These are phyloP conservation scores for Sceloporus tristichus DNA, from an alignment of 2,113 vertebrate genomes.

Conservation along the genomic window DNA sequence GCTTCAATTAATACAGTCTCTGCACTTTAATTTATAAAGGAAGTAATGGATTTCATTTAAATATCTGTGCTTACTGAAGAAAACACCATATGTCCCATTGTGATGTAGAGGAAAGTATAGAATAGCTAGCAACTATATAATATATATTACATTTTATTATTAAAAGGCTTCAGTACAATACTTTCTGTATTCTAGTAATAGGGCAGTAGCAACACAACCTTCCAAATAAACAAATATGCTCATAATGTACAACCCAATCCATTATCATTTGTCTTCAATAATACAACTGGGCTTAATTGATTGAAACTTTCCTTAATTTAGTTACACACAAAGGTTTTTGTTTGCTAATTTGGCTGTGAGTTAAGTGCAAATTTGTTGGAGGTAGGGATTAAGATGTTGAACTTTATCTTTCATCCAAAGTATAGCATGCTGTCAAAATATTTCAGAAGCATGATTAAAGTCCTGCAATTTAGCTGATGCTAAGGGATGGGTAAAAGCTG, in stretches of 20 bases:
- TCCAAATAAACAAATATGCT: not conserved
- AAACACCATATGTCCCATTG: not conserved
- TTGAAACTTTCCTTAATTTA: not conserved
- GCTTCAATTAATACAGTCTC: not conserved
- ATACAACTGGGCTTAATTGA: not conserved
- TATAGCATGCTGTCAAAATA: conserved; percentile 38
- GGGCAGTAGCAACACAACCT: not conserved
- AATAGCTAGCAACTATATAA: not conserved
- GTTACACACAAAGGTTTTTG: not conserved
- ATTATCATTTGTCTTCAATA: not conserved
- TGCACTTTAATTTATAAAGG: too few relatives aligned
- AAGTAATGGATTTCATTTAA: not conserved
- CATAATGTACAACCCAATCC: not conserved
- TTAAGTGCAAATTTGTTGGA: not conserved
- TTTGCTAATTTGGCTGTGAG: not conserved
- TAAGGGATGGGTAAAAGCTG: conserved; percentile 56
- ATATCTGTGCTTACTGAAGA: not conserved
- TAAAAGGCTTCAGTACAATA: not conserved
- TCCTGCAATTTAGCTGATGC: conserved; percentile 46
- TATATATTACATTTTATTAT: not conserved
- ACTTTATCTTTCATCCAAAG: conserved; percentile 22
- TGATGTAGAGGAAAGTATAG: not conserved
- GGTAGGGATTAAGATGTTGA: not conserved
- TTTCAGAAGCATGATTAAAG: conserved; percentile 36
- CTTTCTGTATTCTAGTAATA: not conserved